Conservation (phyloP, 1,140 invertebrate genomes). For the Drosophila serrata region DNA sequence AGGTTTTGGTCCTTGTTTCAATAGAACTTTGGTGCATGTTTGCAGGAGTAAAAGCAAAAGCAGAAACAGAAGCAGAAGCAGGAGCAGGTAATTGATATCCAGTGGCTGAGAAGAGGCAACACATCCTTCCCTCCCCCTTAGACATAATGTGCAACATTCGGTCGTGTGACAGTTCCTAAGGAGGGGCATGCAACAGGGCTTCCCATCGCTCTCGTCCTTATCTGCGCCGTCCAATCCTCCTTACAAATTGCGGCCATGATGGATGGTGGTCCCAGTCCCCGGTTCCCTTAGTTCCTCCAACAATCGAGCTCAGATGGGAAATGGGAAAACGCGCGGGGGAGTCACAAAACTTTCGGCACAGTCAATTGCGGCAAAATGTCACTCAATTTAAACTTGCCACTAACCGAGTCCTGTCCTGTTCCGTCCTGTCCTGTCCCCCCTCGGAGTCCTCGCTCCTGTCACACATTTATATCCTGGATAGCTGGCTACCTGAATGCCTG, state of each 20-base stretch:
- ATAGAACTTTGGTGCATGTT: constrained; percentile 7
- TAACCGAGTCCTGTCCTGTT: constrained; percentile 56
- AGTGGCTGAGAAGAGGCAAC: constrained; percentile 8
- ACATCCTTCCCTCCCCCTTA: background rate
- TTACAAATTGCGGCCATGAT: constrained; percentile 51
- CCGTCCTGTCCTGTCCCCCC: background rate
- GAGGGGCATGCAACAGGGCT: constrained; percentile 42
- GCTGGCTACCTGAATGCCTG: constrained; percentile 16
- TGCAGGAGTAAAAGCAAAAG: too few species aligned
- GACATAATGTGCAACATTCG: constrained; percentile 37
- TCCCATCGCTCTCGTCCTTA: constrained; percentile 6
- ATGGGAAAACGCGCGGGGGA: constrained; percentile 17
- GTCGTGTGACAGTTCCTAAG: constrained; percentile 22
- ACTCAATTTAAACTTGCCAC: constrained; percentile 76
- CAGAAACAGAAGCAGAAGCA: background rate
- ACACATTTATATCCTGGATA: constrained; percentile 34
- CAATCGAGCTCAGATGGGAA: constrained; percentile 12
- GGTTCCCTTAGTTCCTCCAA: background rate
- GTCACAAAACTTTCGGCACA: constrained; percentile 63
- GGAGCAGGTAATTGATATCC: constrained; percentile 35
- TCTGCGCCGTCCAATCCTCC: constrained; percentile 34
- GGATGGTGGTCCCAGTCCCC: constrained; percentile 39
- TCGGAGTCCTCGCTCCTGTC: background rate
- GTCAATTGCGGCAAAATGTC: constrained; percentile 77
- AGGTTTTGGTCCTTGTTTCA: constrained; percentile 13